Base-by-base conservation (phyloP, 1,140 invertebrate species). In the Pogonus chalceus region DNA sequence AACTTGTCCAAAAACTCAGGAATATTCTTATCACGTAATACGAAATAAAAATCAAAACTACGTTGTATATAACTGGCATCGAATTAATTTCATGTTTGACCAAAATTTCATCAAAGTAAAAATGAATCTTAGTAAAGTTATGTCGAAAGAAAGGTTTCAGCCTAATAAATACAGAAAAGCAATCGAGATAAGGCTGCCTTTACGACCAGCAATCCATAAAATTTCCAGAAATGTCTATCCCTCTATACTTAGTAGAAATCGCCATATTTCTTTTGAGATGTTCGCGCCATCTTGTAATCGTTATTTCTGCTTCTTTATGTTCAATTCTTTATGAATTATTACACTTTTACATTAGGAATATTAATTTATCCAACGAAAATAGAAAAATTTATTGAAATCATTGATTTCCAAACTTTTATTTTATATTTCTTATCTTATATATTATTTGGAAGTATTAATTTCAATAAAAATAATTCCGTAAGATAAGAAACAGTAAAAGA, bases 191-290 rank as follows among this genome's bases (percentile, higher is more conserved):
- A 43, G 37, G 37, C 18, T 4, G 9, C 7, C 37, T 43, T 43
- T 43, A 43, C 18, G 37, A 16, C 18, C 18, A 43, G 37, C 37
- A 43, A 43, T 43, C 37, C 18, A 43, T 43, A 43, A 43, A 43
- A 43, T 43, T 43, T 43, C 7, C 9, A 43, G 37, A 43, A 18
- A 43, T 43, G 37, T 43, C 37, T 9, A 18, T 4, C 37, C 37
- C 18, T 43, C 37, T 43, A 16, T 43, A 12, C 9, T 18, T 12
- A 43, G 37, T 7, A 43, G 9, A 12, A 10, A 9, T 43, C 18
- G 18, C 37, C 37, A 12, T 43, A 3, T 43, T 10, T 4, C 26
- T 31, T 4, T 4, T 7, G 26, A 7, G 26, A 31, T 31, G 14
- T 14, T 16, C 7, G 37, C 37, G 37, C 37, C 9, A 18, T 43